Base-by-base conservation (phyloP, 2,888 invertebrate genomes). In the Mythimna lalbum region DNA sequence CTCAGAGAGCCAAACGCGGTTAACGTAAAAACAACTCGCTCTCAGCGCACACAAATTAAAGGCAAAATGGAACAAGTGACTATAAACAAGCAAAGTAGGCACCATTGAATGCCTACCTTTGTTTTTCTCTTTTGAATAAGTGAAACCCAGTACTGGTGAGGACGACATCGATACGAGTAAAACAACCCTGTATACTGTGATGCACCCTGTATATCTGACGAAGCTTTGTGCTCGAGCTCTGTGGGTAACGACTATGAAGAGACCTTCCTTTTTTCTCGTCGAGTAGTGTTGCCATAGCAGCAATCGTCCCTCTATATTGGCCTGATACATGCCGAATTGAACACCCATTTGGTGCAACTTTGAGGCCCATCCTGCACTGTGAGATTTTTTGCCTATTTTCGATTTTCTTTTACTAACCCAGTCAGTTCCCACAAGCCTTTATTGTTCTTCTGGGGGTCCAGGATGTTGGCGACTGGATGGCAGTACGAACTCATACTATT, bases 111-210 rank as follows among this genome's bases (percentile, higher is more conserved):
- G 7, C 14, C 7, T 43, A 12, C 17, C 14, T 6, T 43, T 33
- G 14, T 14, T 57, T 19, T 57, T 10, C 6, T 21, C 50, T 57
- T 63, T 12, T 23, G 2, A 39, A 71, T 17, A 4, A 56, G 4
- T 47, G 21, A 7, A 27, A 31, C 4, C 31, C 14, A n/a, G 19
- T 27, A 27, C 49, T 50, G 17, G 21, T 19, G 43, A 33, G 12
- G 17, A 43, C 33, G 33, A 53, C 10, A 21, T 69, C 19, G 9
- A n/a, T 19, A 27, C 27, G 23, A 72, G 19, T 59, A 52, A 73
- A 72, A 43, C 21, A 63, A 47, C 17, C 2, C 14, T 63, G n/a
- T 56, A 31, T 23, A 39, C 19, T 17, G 12, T 31, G 12, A 4
- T 61, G 9, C 43, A 36, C 0, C 17, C 23, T 47, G 21, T n/a